Evolutionary conservation across 2,113 vertebrate species (phyloP).

Genomic region (Mesitornis unicolor): DNA sequence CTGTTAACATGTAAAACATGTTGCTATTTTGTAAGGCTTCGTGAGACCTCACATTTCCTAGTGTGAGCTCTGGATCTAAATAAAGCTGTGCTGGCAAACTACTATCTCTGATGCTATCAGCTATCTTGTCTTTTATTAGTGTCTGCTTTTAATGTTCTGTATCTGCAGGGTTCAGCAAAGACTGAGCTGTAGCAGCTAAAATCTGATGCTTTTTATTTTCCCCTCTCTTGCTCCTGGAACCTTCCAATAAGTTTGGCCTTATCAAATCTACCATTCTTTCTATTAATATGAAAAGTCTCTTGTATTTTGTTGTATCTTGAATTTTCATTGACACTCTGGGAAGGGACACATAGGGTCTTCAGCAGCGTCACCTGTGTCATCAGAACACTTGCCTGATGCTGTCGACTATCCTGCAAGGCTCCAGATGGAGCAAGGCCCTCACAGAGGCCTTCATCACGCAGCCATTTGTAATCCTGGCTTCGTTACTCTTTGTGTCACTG

Average conservation of each 20-base stretch:
- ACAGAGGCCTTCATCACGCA: background rate
- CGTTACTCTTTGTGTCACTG: background rate
- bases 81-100: slow-evolving; percentile 26
- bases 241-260: background rate
- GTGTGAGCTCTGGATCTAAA: slow-evolving; percentile 19
- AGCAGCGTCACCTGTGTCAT: background rate
- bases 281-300: background rate
- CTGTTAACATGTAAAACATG: background rate
- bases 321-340: background rate
- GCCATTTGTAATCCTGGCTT: background rate
- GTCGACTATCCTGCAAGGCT: background rate
- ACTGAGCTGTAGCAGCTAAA: background rate
- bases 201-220: background rate
- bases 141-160: background rate
- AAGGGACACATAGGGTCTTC: background rate
- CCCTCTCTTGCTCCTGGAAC: background rate
- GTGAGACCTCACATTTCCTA: slow-evolving; percentile 9
- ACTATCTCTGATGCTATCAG: background rate
- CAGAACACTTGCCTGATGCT: background rate
- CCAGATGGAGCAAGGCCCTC: background rate
- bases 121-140: slow-evolving; percentile 15
- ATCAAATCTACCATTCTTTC: background rate
- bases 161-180: background rate
- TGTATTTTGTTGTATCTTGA: background rate
- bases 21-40: slow-evolving; percentile 25